A percentile compares a stretch with the other conserved stretches of the same genome.
These are phyloP conservation scores for Gymnosoma rotundatum DNA, from an alignment of 2,888 invertebrate genomes.

Conservation along the genomic window DNA sequence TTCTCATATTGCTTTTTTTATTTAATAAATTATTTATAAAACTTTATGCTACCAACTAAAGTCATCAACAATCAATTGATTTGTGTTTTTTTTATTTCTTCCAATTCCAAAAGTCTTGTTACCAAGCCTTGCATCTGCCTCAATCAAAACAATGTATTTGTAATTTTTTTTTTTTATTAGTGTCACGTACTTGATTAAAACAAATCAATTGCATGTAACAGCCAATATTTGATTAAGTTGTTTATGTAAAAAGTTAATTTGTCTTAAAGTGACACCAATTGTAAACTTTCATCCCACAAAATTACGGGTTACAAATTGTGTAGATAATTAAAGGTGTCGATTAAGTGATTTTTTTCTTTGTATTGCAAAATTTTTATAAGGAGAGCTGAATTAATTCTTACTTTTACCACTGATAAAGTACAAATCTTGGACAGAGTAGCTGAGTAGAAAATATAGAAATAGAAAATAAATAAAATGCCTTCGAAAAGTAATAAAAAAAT, in stretches of 20 bases:
- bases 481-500: too few species aligned
- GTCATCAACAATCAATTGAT: slow-evolving; percentile 43
- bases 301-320: neutral
- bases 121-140: neutral
- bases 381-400: too few species aligned
- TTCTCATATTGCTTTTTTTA: neutral
- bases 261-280: slow-evolving; percentile 47
- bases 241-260: slow-evolving; percentile 50
- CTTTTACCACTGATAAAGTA: too few species aligned
- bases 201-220: slow-evolving; percentile 63
- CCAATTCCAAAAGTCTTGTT: slow-evolving; percentile 6
- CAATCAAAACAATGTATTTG: neutral
- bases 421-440: too few species aligned
- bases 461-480: too few species aligned
- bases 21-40: slow-evolving; percentile 34
- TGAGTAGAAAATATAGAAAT: too few species aligned
- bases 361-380: too few species aligned
- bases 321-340: neutral
- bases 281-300: slow-evolving; percentile 20
- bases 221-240: slow-evolving; percentile 50
- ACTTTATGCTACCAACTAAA: slow-evolving; percentile 36
- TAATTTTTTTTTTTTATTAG: slow-evolving; percentile 42
- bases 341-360: neutral
- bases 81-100: slow-evolving; percentile 8
- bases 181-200: slow-evolving; percentile 62